Evolutionary conservation across 2,797 vertebrate species (phyloP).

Genomic region (Mormyrops boulengeri): DNA sequence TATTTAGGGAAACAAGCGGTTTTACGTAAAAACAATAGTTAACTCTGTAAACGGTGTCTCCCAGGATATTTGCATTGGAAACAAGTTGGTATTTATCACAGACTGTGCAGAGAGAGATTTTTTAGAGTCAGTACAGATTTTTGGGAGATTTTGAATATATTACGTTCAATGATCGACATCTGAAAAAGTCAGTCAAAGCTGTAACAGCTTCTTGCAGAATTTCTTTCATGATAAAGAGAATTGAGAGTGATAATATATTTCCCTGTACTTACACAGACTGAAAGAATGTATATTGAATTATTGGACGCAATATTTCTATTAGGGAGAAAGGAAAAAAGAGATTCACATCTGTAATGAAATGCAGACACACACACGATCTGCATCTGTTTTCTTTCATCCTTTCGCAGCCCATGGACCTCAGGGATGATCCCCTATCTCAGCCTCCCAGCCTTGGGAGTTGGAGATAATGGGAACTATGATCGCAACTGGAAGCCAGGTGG

Average conservation of each 20-base stretch:
- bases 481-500: background rate
- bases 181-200: background rate
- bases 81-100: background rate
- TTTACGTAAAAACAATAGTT: background rate
- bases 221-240: background rate
- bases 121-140: background rate
- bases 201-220: background rate
- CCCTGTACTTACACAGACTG: background rate
- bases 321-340: background rate
- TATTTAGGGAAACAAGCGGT: background rate
- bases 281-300: background rate
- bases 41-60: background rate
- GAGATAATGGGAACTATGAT: background rate
- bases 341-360: background rate
- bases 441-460: background rate
- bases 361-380: background rate
- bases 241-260: background rate
- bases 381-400: background rate
- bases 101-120: background rate
- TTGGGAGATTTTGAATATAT: background rate
- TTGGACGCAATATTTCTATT: background rate
- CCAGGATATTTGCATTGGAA: background rate
- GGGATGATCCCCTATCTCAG: background rate
- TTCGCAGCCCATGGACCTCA: background rate
- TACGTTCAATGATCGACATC: background rate